phyloP scores from a whole-genome alignment of 1,140 invertebrate genomes.

The Trachymyrmex septentrionalis region DNA sequence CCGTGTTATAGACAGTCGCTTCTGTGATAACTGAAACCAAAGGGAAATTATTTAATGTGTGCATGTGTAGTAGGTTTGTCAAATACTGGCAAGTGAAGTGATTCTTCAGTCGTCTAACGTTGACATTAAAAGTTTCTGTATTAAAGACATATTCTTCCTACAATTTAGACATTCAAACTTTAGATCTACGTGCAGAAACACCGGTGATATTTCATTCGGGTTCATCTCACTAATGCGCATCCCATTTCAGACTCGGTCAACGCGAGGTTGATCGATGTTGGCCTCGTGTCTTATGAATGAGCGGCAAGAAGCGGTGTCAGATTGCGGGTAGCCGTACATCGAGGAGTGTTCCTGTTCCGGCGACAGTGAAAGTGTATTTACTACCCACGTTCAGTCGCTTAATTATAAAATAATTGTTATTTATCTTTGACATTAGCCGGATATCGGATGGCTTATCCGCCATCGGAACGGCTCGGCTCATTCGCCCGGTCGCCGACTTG shows the following conservation, averaged over 20 bases:
- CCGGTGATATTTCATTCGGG: background rate
- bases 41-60: background rate
- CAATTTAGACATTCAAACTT: background rate
- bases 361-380: conserved; percentile 72
- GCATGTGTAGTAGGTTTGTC: background rate
- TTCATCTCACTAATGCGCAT: background rate
- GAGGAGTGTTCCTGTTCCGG: conserved; percentile 27
- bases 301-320: conserved; percentile 73
- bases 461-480: conserved; percentile 46
- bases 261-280: conserved; percentile 78
- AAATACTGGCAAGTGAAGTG: background rate
- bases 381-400: conserved; percentile 70
- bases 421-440: conserved; percentile 77
- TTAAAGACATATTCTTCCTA: background rate
- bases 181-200: conserved; percentile 3
- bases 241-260: conserved; percentile 39
- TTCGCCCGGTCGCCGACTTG: conserved; percentile 40
- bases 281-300: conserved; percentile 79
- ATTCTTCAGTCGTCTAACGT: background rate
- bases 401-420: conserved; percentile 84
- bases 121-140: background rate
- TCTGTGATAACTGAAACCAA: background rate
- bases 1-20: background rate
- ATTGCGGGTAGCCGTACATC: conserved; percentile 69
- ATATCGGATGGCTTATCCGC: conserved; percentile 74